A percentile compares a stretch with the other conserved stretches of the same genome.
Conservation (phyloP, 2,113 vertebrate genomes). For the Xyliphius kryptos region DNA sequence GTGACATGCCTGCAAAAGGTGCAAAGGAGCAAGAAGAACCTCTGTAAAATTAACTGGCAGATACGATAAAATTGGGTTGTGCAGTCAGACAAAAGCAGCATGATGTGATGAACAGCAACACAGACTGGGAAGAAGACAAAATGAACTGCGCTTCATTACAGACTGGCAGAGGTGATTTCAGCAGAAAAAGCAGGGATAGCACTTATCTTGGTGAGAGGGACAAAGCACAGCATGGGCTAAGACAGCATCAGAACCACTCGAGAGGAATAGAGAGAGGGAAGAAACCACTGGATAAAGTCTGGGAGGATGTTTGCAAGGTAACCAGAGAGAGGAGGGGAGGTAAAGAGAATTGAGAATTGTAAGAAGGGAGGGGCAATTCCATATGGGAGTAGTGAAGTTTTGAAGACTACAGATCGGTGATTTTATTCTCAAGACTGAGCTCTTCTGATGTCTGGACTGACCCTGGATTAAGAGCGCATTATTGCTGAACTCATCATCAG, state of each 20-base stretch:
- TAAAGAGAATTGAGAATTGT: not conserved
- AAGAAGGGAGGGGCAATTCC: not conserved
- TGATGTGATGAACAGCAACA: slow-evolving; percentile 1
- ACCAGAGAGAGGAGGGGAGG: not conserved
- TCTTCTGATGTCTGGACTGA: not conserved
- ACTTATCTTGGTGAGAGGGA: not conserved
- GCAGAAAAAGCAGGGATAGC: no score
- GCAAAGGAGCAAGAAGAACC: no score
- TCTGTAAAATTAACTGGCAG: slow-evolving; percentile 4
- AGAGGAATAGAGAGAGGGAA: not conserved
- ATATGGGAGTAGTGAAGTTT: not conserved
- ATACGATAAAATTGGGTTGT: not conserved
- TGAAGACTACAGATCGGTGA: slow-evolving; percentile 4
- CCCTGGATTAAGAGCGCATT: slow-evolving; percentile 7
- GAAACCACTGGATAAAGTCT: not conserved
- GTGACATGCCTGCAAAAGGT: no score
- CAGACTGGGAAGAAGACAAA: slow-evolving; percentile 13
- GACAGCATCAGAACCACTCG: slow-evolving; percentile 4
- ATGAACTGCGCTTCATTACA: not conserved
- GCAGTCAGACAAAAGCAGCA: not conserved
- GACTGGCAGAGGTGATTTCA: no score
- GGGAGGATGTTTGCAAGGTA: slow-evolving; percentile 3
- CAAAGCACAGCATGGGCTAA: slow-evolving; percentile 2
- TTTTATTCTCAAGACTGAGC: not conserved
- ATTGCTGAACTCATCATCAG: not conserved